Evolutionary conservation across 1,140 invertebrate genomes (phyloP).

Genomic region (Arion vulgaris): DNA sequence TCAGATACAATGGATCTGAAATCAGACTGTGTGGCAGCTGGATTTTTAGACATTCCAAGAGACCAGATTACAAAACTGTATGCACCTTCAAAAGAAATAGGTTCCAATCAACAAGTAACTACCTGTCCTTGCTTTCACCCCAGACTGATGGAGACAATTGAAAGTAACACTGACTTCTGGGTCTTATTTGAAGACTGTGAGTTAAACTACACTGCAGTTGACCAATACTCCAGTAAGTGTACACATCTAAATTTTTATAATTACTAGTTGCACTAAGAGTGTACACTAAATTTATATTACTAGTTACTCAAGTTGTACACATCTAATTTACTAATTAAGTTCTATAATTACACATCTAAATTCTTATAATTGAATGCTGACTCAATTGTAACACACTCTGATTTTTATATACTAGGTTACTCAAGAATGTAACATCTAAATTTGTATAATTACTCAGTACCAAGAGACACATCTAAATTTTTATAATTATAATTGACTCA

Average conservation of each 20-base stretch:
- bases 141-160: slow-evolving; percentile 18
- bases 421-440: too few species aligned
- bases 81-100: not conserved
- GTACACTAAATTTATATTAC: too few species aligned
- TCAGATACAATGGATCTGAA: slow-evolving; percentile 32
- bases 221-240: not conserved
- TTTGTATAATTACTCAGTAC: too few species aligned
- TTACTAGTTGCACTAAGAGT: too few species aligned
- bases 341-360: too few species aligned
- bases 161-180: slow-evolving; percentile 3
- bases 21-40: slow-evolving; percentile 14
- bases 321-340: too few species aligned
- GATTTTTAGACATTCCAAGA: slow-evolving; percentile 22
- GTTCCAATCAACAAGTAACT: not conserved
- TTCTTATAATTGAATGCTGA: too few species aligned
- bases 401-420: too few species aligned
- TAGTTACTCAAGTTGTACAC: too few species aligned
- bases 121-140: slow-evolving; percentile 20
- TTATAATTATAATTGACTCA: too few species aligned
- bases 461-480: too few species aligned
- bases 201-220: not conserved
- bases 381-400: too few species aligned
- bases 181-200: slow-evolving; percentile 24
- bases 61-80: not conserved
- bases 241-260: not conserved